Conservation (phyloP, 2,113 vertebrate genomes). For the Thymallus thymallus region DNA sequence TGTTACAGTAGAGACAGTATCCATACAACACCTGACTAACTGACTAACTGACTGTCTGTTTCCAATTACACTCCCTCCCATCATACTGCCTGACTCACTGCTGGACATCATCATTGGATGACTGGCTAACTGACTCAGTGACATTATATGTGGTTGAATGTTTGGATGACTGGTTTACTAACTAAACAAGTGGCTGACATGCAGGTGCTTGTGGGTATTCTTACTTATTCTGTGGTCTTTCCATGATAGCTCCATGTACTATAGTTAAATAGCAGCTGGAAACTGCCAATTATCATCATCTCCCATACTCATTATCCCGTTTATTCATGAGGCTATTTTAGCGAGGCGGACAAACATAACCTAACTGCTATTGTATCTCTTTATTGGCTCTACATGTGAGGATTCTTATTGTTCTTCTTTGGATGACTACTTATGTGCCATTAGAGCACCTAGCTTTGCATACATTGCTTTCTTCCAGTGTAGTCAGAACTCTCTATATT, state of each 20-base stretch:
- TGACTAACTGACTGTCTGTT: constrained; percentile 23
- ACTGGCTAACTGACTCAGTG: constrained; percentile 11
- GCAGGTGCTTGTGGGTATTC: not conserved
- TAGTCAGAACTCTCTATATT: constrained; percentile 28
- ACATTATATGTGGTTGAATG: too few relatives aligned
- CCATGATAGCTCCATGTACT: not conserved
- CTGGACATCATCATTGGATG: not conserved
- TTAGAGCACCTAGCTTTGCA: constrained; percentile 45
- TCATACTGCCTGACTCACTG: not conserved
- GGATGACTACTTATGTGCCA: constrained; percentile 56
- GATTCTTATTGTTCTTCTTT: constrained; percentile 32
- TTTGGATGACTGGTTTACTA: too few relatives aligned
- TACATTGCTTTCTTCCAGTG: constrained; percentile 24
- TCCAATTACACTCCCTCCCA: not conserved
- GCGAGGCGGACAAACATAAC: not conserved
- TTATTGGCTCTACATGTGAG: constrained; percentile 17
- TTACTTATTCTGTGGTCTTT: not conserved
- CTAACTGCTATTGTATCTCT: not conserved
- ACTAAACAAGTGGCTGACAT: not conserved
- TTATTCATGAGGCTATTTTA: constrained; percentile 10
- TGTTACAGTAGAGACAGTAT: constrained; percentile 60
- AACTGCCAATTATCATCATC: not conserved
- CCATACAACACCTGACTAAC: constrained; percentile 23
- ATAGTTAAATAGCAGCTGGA: not conserved
- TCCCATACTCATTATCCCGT: not conserved